phyloP scores from a whole-genome alignment of 1,140 invertebrate genomes.

The Diprion similis region DNA sequence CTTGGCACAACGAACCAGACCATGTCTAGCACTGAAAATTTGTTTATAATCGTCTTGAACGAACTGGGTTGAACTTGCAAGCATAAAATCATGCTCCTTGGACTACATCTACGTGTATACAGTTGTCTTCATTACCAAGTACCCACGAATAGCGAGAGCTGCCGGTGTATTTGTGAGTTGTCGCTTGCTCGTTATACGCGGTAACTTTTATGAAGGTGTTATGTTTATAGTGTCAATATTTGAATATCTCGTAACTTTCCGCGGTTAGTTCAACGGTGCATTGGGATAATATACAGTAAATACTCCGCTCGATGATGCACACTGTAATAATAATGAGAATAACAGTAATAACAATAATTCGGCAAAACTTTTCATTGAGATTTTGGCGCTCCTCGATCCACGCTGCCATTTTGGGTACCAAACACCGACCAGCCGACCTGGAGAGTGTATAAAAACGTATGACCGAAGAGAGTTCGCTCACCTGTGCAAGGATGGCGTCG shows the following conservation, averaged over 20 bases:
- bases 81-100: not conserved
- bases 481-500: too few species aligned
- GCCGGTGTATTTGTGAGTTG: not conserved
- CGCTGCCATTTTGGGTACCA: too few species aligned
- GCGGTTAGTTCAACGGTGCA: not conserved
- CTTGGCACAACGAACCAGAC: too few species aligned
- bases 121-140: not conserved
- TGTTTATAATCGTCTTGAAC: too few species aligned
- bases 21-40: too few species aligned
- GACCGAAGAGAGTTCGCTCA: too few species aligned
- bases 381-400: too few species aligned
- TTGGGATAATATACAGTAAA: not conserved
- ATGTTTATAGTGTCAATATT: slow-evolving; percentile 6
- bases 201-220: slow-evolving; percentile 7
- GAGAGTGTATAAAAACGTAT: too few species aligned
- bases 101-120: not conserved
- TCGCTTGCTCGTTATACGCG: not conserved
- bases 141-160: too few species aligned
- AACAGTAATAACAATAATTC: not conserved
- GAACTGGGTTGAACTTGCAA: too few species aligned
- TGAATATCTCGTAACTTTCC: slow-evolving; percentile 3
- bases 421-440: too few species aligned
- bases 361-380: too few species aligned
- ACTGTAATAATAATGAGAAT: not conserved
- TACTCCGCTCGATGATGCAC: not conserved